Conservation (phyloP, 2,888 invertebrate genomes). For the Abrostola tripartita region DNA sequence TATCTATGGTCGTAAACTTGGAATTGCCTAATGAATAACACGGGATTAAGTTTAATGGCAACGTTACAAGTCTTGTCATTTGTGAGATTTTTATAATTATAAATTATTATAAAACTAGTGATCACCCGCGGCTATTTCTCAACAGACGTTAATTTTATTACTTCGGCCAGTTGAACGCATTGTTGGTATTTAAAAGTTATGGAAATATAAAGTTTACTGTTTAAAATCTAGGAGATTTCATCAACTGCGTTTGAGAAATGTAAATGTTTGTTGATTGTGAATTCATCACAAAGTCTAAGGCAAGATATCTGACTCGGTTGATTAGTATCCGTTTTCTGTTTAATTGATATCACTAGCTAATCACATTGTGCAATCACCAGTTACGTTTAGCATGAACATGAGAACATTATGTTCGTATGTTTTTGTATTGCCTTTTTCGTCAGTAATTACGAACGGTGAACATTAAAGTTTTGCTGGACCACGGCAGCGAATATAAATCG, state of each 20-base stretch:
- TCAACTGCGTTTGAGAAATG: neutral
- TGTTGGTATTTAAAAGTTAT: constrained; percentile 31
- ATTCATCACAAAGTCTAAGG: constrained; percentile 1
- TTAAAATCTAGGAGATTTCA: neutral
- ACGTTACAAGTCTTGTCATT: constrained; percentile 62
- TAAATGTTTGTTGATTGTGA: constrained; percentile 1
- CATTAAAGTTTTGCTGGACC: constrained; percentile 81
- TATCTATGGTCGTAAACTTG: constrained; percentile 67
- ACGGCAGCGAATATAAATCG: constrained; percentile 85
- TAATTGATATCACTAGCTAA: constrained; percentile 30
- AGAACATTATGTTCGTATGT: constrained; percentile 52
- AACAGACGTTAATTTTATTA: constrained; percentile 42
- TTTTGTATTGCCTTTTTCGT: constrained; percentile 72
- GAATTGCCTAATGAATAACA: constrained; percentile 75
- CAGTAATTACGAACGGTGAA: constrained; percentile 82
- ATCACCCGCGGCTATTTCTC: constrained; percentile 42
- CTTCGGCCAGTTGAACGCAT: constrained; percentile 22
- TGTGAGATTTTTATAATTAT: constrained; percentile 61
- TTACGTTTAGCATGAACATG: constrained; percentile 43
- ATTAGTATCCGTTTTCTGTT: constrained; percentile 2
- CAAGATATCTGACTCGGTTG: constrained; percentile 4
- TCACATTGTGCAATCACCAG: constrained; percentile 31
- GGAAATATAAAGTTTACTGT: constrained; percentile 11
- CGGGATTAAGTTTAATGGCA: constrained; percentile 70
- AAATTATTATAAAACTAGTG: constrained; percentile 43